These are phyloP conservation scores for Atta texana DNA, from an alignment of 1,140 invertebrate species.

Conservation along the genomic window DNA sequence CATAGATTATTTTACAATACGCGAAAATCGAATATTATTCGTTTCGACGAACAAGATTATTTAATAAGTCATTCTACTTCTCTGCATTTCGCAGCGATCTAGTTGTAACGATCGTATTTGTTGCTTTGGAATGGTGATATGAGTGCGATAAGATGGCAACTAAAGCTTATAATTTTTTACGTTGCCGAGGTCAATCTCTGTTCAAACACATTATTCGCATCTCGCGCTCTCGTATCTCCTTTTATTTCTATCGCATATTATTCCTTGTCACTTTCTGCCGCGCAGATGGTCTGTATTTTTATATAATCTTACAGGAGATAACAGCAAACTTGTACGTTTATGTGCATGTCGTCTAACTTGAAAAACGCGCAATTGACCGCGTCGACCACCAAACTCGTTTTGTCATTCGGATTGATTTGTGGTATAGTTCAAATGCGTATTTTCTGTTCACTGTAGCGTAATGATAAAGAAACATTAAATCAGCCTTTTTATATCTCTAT, in stretches of 20 bases:
- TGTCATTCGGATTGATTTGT: slow-evolving; percentile 1
- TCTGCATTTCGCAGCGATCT: neutral
- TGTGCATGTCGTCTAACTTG: neutral
- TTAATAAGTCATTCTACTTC: neutral
- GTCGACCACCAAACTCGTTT: neutral
- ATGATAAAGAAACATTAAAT: slow-evolving; percentile 19
- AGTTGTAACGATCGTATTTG: neutral
- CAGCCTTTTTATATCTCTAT: neutral
- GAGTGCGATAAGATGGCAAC: slow-evolving; percentile 18
- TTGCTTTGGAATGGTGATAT: slow-evolving; percentile 7
- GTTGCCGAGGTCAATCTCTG: neutral
- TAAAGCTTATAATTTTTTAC: slow-evolving; percentile 37
- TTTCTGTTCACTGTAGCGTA: neutral
- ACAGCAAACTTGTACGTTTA: slow-evolving; percentile 12
- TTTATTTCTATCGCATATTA: neutral
- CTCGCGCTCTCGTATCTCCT: neutral
- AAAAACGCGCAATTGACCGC: neutral
- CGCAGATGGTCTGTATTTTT: slow-evolving; percentile 38
- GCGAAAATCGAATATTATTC: neutral
- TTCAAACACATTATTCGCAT: slow-evolving; percentile 32
- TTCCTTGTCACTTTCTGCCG: neutral
- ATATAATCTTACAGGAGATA: slow-evolving; percentile 62
- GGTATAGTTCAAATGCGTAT: neutral
- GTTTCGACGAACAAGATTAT: slow-evolving; percentile 8
- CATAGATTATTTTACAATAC: neutral